phyloP scores from a whole-genome alignment of 1,140 invertebrate genomes.

The Schlechtendalia chinensis region DNA sequence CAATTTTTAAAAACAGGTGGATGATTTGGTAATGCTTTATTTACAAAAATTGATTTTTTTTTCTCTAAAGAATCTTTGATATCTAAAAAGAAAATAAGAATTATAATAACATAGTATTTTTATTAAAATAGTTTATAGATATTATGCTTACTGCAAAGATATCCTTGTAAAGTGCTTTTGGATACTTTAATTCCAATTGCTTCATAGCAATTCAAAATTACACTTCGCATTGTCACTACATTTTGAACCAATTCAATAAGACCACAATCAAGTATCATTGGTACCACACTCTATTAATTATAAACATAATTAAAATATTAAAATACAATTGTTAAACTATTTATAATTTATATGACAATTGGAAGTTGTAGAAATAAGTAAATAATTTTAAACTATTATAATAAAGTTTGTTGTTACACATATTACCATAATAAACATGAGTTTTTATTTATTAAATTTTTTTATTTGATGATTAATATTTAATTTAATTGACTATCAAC shows the following conservation, averaged over 20 bases:
- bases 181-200: constrained; percentile 45
- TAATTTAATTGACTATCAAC: too few species aligned
- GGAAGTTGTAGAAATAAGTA: too few species aligned
- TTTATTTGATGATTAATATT: too few species aligned
- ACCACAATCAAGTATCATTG: constrained; percentile 90
- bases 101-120: background rate
- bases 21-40: constrained; percentile 68
- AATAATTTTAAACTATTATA: background rate
- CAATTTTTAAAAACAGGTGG: constrained; percentile 87
- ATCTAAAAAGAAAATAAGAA: constrained; percentile 3
- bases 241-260: constrained; percentile 94
- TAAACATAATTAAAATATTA: constrained; percentile 55
- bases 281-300: constrained; percentile 68
- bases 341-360: too few species aligned
- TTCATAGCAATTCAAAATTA: constrained; percentile 62
- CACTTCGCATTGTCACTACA: constrained; percentile 72
- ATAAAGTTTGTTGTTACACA: background rate
- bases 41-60: constrained; percentile 72
- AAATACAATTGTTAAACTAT: background rate
- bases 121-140: background rate
- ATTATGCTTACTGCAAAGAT: constrained; percentile 22
- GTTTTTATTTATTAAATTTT: too few species aligned
- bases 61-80: constrained; percentile 63
- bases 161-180: constrained; percentile 43
- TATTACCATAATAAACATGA: too few species aligned